These are phyloP conservation scores for Drosophila novamexicana DNA, from an alignment of 1,140 invertebrate genomes.

Conservation along the genomic window DNA sequence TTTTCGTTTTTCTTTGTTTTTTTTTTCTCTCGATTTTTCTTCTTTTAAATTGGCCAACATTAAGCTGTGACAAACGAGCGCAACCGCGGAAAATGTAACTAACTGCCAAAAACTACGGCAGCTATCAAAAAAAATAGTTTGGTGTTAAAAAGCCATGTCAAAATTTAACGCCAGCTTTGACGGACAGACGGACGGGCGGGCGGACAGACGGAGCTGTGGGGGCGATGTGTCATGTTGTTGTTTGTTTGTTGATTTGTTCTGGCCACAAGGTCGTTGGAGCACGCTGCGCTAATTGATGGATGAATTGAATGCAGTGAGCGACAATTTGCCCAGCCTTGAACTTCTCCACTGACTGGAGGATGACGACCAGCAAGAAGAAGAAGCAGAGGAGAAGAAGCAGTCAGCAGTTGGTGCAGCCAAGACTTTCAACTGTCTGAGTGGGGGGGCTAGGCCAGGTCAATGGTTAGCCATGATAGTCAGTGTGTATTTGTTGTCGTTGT, in stretches of 20 bases:
- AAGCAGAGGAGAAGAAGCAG: constrained; percentile 4
- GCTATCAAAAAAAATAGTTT: constrained; percentile 57
- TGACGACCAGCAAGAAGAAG: neutral
- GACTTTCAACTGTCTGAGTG: constrained; percentile 6
- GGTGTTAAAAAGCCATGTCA: constrained; percentile 77
- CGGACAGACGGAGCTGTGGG: neutral
- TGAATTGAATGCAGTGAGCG: constrained; percentile 67
- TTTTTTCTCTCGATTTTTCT: constrained; percentile 1
- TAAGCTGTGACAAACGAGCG: constrained; percentile 64
- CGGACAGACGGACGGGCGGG: neutral
- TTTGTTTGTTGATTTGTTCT: constrained; percentile 40
- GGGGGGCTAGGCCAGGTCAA: constrained; percentile 43
- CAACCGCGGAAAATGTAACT: constrained; percentile 56
- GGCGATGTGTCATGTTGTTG: constrained; percentile 42
- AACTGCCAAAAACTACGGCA: constrained; percentile 9
- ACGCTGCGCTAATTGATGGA: constrained; percentile 66
- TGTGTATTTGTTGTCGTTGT: constrained; percentile 28
- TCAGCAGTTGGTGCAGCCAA: constrained; percentile 5
- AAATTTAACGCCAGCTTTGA: constrained; percentile 73
- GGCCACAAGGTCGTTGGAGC: constrained; percentile 54
- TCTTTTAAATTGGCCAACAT: constrained; percentile 45
- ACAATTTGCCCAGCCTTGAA: constrained; percentile 76
- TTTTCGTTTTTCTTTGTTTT: constrained; percentile 24
- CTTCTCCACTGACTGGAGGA: constrained; percentile 38
- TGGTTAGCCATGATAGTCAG: constrained; percentile 28